phyloP scores from a whole-genome alignment of 1,140 invertebrate species.

The Seison nebaliae region DNA sequence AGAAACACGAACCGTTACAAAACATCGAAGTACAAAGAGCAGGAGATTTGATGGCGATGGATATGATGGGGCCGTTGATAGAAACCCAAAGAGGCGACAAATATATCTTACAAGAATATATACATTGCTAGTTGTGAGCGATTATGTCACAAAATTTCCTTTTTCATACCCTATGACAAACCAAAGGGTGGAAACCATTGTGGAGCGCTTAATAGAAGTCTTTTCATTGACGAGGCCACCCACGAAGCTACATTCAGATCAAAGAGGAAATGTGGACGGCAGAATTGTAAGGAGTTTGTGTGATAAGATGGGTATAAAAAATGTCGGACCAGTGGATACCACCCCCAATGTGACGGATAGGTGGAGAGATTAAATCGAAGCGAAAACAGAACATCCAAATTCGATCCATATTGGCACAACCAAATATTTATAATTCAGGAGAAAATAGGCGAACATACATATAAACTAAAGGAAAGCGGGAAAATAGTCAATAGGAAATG shows the following conservation, averaged over 20 bases:
- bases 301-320: conserved; percentile 14
- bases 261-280: no score
- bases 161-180: conserved; percentile 16
- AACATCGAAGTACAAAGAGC: no score
- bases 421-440: no score
- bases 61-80: neutral
- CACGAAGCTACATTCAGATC: conserved; percentile 10
- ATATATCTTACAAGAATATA: no score
- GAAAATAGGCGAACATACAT: no score
- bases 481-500: no score
- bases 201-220: conserved; percentile 13
- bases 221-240: conserved; percentile 6
- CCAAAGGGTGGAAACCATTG: conserved; percentile 15
- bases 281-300: no score
- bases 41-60: conserved; percentile 1
- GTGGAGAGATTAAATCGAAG: conserved; percentile 19
- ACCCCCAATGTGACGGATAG: conserved; percentile 19
- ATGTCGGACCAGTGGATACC: conserved; percentile 16
- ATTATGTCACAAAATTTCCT: conserved; percentile 17
- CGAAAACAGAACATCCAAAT: no score
- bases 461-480: no score
- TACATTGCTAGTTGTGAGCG: conserved; percentile 15
- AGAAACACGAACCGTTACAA: no score
- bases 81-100: neutral
- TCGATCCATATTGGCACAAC: no score